These are phyloP conservation scores for Lydus trimaculatus DNA, from an alignment of 2,888 invertebrate species.

Conservation along the genomic window DNA sequence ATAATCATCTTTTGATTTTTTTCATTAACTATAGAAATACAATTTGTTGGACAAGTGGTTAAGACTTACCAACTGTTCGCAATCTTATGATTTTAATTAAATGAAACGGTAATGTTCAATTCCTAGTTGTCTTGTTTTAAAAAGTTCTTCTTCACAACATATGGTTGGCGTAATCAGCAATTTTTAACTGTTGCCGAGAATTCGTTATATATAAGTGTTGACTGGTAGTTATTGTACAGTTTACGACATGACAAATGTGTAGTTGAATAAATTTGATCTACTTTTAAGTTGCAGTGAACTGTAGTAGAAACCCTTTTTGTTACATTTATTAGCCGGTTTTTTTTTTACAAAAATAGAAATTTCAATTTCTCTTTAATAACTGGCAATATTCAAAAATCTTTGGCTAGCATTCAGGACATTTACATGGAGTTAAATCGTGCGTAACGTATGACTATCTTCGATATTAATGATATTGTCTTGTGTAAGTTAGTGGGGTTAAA, in stretches of 20 bases:
- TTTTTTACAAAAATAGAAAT: not conserved
- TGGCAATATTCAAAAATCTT: conserved; percentile 5
- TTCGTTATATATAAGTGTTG: not conserved
- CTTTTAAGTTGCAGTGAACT: too few species aligned
- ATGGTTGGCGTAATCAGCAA: conserved; percentile 13
- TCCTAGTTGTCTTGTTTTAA: conserved; percentile 7
- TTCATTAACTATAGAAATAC: not conserved
- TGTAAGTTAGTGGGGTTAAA: conserved; percentile 33
- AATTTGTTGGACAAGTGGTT: not conserved
- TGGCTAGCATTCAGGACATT: conserved; percentile 17
- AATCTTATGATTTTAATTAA: conserved; percentile 13
- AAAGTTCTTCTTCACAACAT: conserved; percentile 6
- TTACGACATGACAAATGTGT: not conserved
- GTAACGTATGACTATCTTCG: conserved; percentile 34
- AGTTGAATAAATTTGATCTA: not conserved
- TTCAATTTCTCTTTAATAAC: not conserved
- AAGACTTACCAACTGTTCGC: not conserved
- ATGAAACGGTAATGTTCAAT: conserved; percentile 9
- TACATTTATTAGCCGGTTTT: not conserved
- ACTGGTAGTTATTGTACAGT: not conserved
- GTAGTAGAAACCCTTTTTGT: too few species aligned
- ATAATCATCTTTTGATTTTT: not conserved
- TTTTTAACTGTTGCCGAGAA: conserved; percentile 9
- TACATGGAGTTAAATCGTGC: conserved; percentile 32
- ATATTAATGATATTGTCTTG: conserved; percentile 40